These are phyloP conservation scores for Triops longicaudatus DNA, from an alignment of 1,140 invertebrate species.

Conservation along the genomic window DNA sequence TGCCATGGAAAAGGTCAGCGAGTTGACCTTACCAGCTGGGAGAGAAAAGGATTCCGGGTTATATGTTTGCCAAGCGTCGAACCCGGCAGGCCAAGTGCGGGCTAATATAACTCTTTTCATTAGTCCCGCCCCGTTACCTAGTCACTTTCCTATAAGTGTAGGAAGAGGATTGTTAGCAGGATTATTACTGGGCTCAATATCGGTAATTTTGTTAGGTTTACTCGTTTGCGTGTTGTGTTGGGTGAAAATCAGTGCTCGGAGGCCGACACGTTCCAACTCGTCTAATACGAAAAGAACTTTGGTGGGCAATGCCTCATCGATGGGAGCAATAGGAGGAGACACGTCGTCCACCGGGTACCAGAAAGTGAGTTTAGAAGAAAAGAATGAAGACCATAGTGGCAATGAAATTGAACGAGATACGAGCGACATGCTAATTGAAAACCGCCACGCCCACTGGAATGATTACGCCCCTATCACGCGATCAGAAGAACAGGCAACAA, in stretches of 20 bases:
- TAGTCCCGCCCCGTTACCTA: neutral
- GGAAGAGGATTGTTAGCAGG: neutral
- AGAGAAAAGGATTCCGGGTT: conserved; percentile 24
- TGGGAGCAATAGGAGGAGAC: neutral
- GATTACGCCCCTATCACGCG: neutral
- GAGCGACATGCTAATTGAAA: neutral
- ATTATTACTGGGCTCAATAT: neutral
- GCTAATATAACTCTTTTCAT: conserved; percentile 19
- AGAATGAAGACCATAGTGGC: neutral
- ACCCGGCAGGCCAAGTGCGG: conserved; percentile 20
- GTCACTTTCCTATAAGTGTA: neutral
- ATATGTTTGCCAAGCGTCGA: conserved; percentile 25
- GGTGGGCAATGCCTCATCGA: neutral
- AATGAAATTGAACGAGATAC: neutral
- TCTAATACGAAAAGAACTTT: neutral
- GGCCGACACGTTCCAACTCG: neutral
- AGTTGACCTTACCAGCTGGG: conserved; percentile 18
- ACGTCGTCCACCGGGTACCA: neutral
- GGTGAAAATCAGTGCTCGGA: neutral
- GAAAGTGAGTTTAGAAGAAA: neutral
- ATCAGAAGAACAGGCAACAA: neutral
- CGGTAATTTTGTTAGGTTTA: neutral
- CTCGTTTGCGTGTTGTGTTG: neutral
- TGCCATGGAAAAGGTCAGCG: conserved; percentile 23
- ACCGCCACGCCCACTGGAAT: neutral